phyloP scores from a whole-genome alignment of 2,797 vertebrate genomes.

The Tarsius wallacei region DNA sequence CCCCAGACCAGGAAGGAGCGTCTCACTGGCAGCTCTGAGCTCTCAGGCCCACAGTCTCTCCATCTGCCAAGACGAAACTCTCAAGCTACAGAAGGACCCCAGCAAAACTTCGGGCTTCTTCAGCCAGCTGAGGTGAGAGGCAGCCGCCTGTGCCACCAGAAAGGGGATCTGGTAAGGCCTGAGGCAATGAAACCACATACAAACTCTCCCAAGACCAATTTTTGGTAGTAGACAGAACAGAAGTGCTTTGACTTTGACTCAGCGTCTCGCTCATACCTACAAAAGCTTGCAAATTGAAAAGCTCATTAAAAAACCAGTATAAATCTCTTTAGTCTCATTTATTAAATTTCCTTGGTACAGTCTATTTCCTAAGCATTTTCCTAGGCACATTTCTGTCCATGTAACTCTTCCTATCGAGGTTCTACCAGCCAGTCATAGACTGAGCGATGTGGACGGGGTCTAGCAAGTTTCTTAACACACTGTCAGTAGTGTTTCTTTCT shows the following conservation, averaged over 20 bases:
- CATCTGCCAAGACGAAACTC: not conserved
- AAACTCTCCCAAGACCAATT: not conserved
- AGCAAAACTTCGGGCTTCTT: not conserved
- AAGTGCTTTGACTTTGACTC: slow-evolving; percentile 38
- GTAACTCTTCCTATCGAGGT: slow-evolving; percentile 69
- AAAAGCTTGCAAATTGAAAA: slow-evolving; percentile 54
- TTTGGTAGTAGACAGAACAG: not conserved
- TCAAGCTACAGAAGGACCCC: not conserved
- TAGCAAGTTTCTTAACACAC: slow-evolving; percentile 84
- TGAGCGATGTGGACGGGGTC: slow-evolving; percentile 80
- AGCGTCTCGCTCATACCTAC: not conserved
- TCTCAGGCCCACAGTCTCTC: not conserved
- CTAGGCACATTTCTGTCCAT: too few species aligned
- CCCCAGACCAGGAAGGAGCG: not conserved
- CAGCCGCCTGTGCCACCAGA: not conserved
- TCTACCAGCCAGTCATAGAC: slow-evolving; percentile 77
- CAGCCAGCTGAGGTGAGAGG: not conserved
- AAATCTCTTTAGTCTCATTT: slow-evolving; percentile 58
- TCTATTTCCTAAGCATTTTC: slow-evolving; percentile 19
- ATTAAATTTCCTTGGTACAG: slow-evolving; percentile 62
- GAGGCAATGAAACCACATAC: not conserved
- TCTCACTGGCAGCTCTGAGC: not conserved
- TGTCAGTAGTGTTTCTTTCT: slow-evolving; percentile 85
- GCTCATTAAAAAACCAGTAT: slow-evolving; percentile 45
- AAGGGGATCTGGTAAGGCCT: not conserved